Conservation (phyloP, 2,888 invertebrate species). For the Aproaerema taeniolella region DNA sequence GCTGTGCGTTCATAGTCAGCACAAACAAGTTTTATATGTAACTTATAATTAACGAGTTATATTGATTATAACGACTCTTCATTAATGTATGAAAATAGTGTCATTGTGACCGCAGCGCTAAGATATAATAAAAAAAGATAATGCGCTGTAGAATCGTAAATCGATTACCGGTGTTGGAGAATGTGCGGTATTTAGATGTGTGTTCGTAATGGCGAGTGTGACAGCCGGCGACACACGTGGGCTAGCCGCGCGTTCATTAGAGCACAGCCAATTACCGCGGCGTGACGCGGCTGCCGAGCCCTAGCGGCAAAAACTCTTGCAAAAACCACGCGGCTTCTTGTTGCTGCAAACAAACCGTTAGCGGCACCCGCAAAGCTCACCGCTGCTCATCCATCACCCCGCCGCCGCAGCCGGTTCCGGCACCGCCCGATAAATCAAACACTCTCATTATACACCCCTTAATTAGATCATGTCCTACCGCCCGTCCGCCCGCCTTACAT, state of each 20-base stretch:
- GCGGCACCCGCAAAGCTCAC: slow-evolving; percentile 19
- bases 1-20: no score
- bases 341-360: no score
- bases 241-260: no score
- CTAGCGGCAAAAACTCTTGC: not conserved
- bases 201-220: no score
- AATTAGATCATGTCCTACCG: slow-evolving; percentile 6
- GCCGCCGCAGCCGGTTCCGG: slow-evolving; percentile 28
- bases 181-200: no score
- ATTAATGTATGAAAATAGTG: no score
- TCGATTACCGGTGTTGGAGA: slow-evolving; percentile 7
- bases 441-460: slow-evolving; percentile 5
- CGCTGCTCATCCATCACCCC: slow-evolving; percentile 14
- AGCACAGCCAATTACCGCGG: slow-evolving; percentile 29
- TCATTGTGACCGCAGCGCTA: no score
- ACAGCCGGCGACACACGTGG: slow-evolving; percentile 8
- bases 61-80: no score
- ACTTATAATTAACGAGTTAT: no score
- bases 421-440: slow-evolving; percentile 16
- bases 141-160: slow-evolving; percentile 2
- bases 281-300: slow-evolving; percentile 21
- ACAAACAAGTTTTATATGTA: no score
- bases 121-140: no score
- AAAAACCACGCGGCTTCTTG: slow-evolving; percentile 16
- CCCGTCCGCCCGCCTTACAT: no score